Conservation (phyloP, 2,888 invertebrate species). For the Eupithecia insigniata region DNA sequence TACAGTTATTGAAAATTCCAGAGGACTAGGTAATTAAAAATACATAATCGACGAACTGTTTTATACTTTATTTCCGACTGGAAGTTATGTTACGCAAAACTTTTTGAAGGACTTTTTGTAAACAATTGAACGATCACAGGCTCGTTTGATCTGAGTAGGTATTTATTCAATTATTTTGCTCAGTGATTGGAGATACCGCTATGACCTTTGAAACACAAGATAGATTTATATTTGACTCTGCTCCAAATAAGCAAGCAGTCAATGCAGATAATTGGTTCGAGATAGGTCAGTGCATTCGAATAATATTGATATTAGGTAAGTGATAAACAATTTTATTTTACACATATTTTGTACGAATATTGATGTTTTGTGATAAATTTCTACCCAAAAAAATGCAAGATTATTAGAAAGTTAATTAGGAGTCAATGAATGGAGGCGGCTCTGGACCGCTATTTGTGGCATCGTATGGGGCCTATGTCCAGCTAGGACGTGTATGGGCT, state of each 20-base stretch:
- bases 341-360: neutral
- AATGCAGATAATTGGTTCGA: conserved; percentile 53
- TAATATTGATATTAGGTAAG: conserved; percentile 21
- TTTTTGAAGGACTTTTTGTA: conserved; percentile 28
- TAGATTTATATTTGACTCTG: conserved; percentile 50
- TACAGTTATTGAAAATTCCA: neutral
- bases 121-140: conserved; percentile 27
- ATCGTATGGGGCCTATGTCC: no score
- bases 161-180: conserved; percentile 33
- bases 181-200: conserved; percentile 46
- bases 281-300: conserved; percentile 45
- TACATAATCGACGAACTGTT: neutral
- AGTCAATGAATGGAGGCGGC: no score
- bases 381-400: neutral
- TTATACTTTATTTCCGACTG: conserved; percentile 12
- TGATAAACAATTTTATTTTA: neutral
- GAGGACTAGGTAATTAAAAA: neutral
- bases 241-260: conserved; percentile 57
- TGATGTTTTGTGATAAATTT: neutral
- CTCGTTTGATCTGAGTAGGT: conserved; percentile 30
- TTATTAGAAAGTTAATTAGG: no score
- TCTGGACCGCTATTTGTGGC: no score
- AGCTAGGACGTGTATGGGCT: no score
- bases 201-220: conserved; percentile 54
- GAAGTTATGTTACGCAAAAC: conserved; percentile 21